A percentile compares a stretch with the other conserved stretches of the same genome.
Conservation (phyloP, 2,113 vertebrate genomes). For the Caretta caretta region DNA sequence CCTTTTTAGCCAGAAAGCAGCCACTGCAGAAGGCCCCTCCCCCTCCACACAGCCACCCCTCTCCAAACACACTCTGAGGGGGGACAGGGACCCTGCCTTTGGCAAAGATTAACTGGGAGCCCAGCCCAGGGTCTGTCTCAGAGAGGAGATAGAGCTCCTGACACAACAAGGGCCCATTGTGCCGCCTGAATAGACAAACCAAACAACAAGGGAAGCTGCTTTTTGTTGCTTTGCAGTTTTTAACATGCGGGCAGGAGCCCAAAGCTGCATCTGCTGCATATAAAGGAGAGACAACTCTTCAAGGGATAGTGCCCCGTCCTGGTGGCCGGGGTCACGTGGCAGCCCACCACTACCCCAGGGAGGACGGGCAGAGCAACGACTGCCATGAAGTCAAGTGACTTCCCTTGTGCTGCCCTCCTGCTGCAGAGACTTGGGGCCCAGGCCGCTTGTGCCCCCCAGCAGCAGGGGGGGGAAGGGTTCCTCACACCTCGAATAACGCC, state of each 20-base stretch:
- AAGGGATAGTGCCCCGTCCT: neutral
- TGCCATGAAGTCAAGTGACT: neutral
- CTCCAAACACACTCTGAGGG: no score
- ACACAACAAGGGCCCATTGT: constrained; percentile 59
- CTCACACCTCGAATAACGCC: neutral
- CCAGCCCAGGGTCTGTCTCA: neutral
- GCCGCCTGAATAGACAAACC: constrained; percentile 30
- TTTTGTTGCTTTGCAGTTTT: constrained; percentile 52
- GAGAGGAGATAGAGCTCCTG: constrained; percentile 15
- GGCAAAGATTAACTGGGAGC: neutral
- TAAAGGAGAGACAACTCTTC: constrained; percentile 56
- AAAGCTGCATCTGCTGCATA: constrained; percentile 22
- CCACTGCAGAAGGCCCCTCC: neutral
- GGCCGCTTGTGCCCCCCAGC: no score
- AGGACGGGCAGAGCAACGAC: neutral
- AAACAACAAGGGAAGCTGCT: constrained; percentile 55
- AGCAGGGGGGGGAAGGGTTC: neutral
- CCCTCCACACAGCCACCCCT: no score
- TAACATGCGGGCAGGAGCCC: constrained; percentile 19
- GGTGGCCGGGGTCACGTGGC: no score
- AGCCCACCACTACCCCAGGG: no score
- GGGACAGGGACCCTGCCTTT: rapidly evolving
- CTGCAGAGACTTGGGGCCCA: neutral
- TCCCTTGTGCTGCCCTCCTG: neutral
- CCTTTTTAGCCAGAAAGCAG: neutral